Evolutionary conservation across 2,888 invertebrate genomes (phyloP), one percentile per base, ranked within the genome.

Genomic region (Smittia aterrima): DNA sequence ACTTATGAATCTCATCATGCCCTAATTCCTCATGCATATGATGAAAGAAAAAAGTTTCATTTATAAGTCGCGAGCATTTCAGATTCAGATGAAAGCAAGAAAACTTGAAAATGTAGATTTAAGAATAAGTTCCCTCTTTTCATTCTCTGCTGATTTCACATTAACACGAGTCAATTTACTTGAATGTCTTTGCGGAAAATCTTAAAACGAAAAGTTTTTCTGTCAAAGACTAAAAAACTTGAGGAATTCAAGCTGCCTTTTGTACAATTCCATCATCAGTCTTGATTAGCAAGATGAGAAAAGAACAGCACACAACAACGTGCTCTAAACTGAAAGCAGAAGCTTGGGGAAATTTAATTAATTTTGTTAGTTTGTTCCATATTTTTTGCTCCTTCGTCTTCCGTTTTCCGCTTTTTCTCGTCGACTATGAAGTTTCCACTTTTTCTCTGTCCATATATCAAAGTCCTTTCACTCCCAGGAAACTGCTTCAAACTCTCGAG

Each of bases 261-360:
- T n/a, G 9, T 38, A 11, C 16, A 16, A 6, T 47, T 6, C 47
- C 47, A 47, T 47, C 47, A n/a, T 47, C 11, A 2, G 11, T 47
- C 47, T 47, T 47, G 47, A 47, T 47, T 47, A 47, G 47, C n/a
- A n/a, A 7, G 38, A 38, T 11, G 11, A 4, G 38, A n/a, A n/a
- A n/a, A n/a, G n/a, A 16, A n/a, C 47, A 16, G n/a, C 3, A 32
- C 47, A 47, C 47, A 47, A 47, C 47, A 4, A 6, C 47, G 9
- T 47, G 47, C 47, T 47, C 47, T n/a, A 47, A 47, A 47, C 3
- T 47, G 9, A 38, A 38, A 38, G 38, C 47, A 47, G 47, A 38
- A 47, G 16, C 47, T 47, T 47, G 47, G 58, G 22, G 58, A 58
- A 58, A 58, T 58, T 58, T 58, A 58, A 58, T 58, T 58, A 58